Base-by-base conservation (phyloP, 2,797 vertebrate species). In the Lagocephalus sceleratus region DNA sequence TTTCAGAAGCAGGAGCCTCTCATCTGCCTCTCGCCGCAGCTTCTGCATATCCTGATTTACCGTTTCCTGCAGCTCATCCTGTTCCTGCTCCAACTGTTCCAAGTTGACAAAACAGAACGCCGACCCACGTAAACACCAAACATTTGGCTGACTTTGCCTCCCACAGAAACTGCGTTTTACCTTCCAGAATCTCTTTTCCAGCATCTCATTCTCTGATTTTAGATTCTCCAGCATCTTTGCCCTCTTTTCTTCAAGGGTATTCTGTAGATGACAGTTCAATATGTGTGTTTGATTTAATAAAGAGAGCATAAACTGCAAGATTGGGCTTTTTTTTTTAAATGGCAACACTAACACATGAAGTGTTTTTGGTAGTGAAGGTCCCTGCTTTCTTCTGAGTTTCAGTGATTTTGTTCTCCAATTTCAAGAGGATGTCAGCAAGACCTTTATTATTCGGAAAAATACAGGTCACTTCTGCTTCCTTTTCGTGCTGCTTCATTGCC, bases 21-120 rank as follows among this genome's bases (percentile, higher is more conserved):
- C 80, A 50, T 89, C 91, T 0, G 78, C 89, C 66, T 93, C 92
- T 53, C 94, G 90, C 77, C 95, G 92, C 52, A 89, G 89, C 62
- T 90, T 90, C 0, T 89, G 78, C 63, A 94, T 89, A 21, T 86
- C 92, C 19, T 87, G 87, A 6, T 82, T 84, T 71, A 94, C 92
- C n/a, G 90, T 91, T 6, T 66, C 53, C 5, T 91, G 89, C 22
- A 97, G 87, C 10, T 94, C 89, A 0, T 95, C 92, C 5, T 89
- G 85, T 50, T 97, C 94, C 0, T 62, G 75, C 73, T 97, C 92
- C 49, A 98, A 90, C 96, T 98, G 82, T 12, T 12, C 29, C 29
- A 29, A 8, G 26, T 5, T 29, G 26, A 29, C 26, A 29, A 6
- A 29, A 29, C 9, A 43, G 23, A 25, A 7, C 29, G 2, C 29